Evolutionary conservation across 2,113 vertebrate genomes (phyloP), one percentile per base, ranked within the genome.

Genomic region (Meles meles): DNA sequence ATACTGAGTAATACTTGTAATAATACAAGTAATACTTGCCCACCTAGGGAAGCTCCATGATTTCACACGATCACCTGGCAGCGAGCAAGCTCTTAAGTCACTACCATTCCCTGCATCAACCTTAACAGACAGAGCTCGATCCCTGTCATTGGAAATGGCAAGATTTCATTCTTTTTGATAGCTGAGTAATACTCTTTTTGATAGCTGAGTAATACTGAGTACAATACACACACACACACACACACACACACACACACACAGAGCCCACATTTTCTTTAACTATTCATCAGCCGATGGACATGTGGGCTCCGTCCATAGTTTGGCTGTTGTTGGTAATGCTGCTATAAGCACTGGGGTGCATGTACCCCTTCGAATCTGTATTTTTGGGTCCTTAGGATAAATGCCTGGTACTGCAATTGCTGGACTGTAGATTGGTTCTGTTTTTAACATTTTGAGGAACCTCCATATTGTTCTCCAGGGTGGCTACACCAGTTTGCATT

Each of bases 161-260:
- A n/a, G n/a, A n/a, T n/a, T n/a, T n/a, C n/a, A n/a, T n/a, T n/a
- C n/a, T n/a, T n/a, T n/a, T n/a, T n/a, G n/a, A n/a, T n/a, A n/a
- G n/a, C n/a, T n/a, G n/a, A n/a, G n/a, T n/a, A n/a, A n/a, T n/a
- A n/a, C n/a, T n/a, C n/a, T n/a, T n/a, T n/a, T n/a, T n/a, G n/a
- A n/a, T n/a, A n/a, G n/a, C n/a, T n/a, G n/a, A n/a, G n/a, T n/a
- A n/a, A n/a, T n/a, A n/a, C n/a, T n/a, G n/a, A n/a, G n/a, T n/a
- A n/a, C n/a, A n/a, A n/a, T 18, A 6, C 52, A 2, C 17, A 18
- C 17, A 2, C 52, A 17, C 15, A 1, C 52, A 17, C 52, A 5
- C 15, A 52, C 49, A 17, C 52, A 55, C 52, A 55, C 17, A 55
- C 49, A 52, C 52, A 17, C 52, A 5, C 13, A 10, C 47, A 44